phyloP scores from a whole-genome alignment of 2,888 invertebrate species.

The Tribolium freemani region DNA sequence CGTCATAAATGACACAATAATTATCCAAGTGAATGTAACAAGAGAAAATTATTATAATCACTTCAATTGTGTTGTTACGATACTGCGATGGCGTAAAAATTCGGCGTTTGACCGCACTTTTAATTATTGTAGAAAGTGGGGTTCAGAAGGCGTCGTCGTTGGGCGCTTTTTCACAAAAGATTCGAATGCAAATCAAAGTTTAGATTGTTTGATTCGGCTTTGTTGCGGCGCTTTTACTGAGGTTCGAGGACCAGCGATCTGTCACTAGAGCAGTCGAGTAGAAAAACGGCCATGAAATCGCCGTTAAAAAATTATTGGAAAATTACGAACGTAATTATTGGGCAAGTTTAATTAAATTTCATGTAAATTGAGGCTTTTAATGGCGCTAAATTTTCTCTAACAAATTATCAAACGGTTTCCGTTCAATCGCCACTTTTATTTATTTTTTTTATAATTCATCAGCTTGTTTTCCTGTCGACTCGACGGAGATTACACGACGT shows the following conservation, averaged over 20 bases:
- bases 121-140: not conserved
- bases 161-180: slow-evolving; percentile 19
- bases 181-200: slow-evolving; percentile 3
- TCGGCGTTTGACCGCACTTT: slow-evolving; percentile 17
- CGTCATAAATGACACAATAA: slow-evolving; percentile 33
- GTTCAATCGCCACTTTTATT: slow-evolving; percentile 11
- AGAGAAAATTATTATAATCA: slow-evolving; percentile 30
- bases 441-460: slow-evolving; percentile 9
- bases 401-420: slow-evolving; percentile 28
- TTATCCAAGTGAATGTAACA: slow-evolving; percentile 34
- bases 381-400: slow-evolving; percentile 24
- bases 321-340: slow-evolving; percentile 11
- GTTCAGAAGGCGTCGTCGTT: too few relatives aligned
- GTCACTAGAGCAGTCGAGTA: slow-evolving; percentile 4
- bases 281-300: slow-evolving; percentile 27
- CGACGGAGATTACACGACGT: not conserved
- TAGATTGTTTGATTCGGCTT: too few relatives aligned
- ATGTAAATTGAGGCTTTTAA: slow-evolving; percentile 4
- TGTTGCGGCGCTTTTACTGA: not conserved
- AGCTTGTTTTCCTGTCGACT: slow-evolving; percentile 15
- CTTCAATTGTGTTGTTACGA: slow-evolving; percentile 15
- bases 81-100: slow-evolving; percentile 20
- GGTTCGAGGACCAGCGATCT: not conserved
- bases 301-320: slow-evolving; percentile 13
- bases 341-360: slow-evolving; percentile 8